These are phyloP conservation scores for Cynaeus angustus DNA, from an alignment of 2,888 invertebrate species.

Conservation along the genomic window DNA sequence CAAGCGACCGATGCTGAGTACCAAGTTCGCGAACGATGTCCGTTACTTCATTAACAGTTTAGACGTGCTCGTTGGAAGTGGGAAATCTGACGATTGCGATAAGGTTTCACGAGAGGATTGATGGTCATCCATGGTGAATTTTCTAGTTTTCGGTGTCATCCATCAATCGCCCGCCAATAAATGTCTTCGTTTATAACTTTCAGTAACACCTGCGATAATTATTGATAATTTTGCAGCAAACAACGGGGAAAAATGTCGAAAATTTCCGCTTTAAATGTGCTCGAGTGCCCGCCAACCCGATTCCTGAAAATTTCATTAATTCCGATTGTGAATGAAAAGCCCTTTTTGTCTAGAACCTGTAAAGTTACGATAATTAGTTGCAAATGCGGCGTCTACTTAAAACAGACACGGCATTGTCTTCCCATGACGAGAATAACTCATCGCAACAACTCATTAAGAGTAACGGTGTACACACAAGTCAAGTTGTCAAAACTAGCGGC, in stretches of 20 bases:
- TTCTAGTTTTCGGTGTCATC: too few relatives aligned
- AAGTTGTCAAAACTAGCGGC: conserved; percentile 50
- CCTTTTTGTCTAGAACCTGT: conserved; percentile 4
- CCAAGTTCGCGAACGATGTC: conserved; percentile 54
- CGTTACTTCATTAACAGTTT: conserved; percentile 17
- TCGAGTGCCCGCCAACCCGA: too few relatives aligned
- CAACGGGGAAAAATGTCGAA: too few relatives aligned
- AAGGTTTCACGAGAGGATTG: too few relatives aligned
- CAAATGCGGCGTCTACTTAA: conserved; percentile 26
- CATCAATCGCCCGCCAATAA: too few relatives aligned
- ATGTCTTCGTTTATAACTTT: too few relatives aligned
- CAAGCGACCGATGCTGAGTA: conserved; percentile 56
- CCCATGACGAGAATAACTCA: conserved; percentile 41
- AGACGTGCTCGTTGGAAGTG: background rate
- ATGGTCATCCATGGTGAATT: too few relatives aligned
- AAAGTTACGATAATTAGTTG: conserved; percentile 10
- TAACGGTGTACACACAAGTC: conserved; percentile 46
- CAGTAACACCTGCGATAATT: too few relatives aligned
- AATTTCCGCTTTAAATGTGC: too few relatives aligned
- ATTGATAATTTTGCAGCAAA: too few relatives aligned
- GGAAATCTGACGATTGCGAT: background rate
- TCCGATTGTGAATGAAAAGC: conserved; percentile 7
- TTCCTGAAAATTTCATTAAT: conserved; percentile 1
- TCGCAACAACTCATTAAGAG: conserved; percentile 51
- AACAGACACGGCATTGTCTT: conserved; percentile 42